Evolutionary conservation across 2,113 vertebrate species (phyloP).

Genomic region (Pica pica): DNA sequence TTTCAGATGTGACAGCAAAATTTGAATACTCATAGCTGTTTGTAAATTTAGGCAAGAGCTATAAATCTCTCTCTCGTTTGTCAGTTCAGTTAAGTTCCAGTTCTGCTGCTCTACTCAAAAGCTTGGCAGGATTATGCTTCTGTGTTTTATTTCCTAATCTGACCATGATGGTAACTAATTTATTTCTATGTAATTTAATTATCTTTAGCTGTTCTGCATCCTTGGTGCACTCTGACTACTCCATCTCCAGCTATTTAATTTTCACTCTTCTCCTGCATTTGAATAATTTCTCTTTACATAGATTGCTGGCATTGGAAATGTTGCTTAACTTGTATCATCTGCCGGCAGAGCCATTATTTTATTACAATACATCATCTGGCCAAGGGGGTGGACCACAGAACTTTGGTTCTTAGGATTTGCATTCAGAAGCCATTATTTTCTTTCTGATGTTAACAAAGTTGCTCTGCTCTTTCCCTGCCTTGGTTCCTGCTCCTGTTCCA

Average conservation of each 20-base stretch:
- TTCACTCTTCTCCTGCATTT: background rate
- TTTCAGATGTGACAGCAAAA: conserved; percentile 2
- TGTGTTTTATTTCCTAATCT: conserved; percentile 40
- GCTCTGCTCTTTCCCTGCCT: background rate
- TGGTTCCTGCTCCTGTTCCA: background rate
- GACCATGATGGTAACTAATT: conserved; percentile 48
- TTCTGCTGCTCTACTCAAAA: conserved; percentile 1
- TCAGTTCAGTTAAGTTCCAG: conserved; percentile 16
- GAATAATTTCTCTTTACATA: background rate
- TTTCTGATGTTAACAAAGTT: background rate
- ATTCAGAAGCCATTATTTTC: background rate
- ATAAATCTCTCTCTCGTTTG: conserved; percentile 25
- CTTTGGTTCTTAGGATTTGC: background rate
- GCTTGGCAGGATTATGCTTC: conserved; percentile 26
- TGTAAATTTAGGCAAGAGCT: background rate
- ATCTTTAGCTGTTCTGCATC: conserved; percentile 42
- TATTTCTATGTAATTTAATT: conserved; percentile 54
- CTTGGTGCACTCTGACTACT: background rate
- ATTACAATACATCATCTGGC: background rate
- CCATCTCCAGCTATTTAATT: conserved; percentile 6
- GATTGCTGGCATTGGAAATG: background rate
- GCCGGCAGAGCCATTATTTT: background rate
- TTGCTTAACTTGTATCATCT: background rate
- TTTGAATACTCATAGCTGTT: background rate
- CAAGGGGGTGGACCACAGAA: background rate